Evolutionary conservation across 1,140 invertebrate genomes (phyloP), one percentile per base, ranked within the genome.

Genomic region (Drosophila guanche): DNA sequence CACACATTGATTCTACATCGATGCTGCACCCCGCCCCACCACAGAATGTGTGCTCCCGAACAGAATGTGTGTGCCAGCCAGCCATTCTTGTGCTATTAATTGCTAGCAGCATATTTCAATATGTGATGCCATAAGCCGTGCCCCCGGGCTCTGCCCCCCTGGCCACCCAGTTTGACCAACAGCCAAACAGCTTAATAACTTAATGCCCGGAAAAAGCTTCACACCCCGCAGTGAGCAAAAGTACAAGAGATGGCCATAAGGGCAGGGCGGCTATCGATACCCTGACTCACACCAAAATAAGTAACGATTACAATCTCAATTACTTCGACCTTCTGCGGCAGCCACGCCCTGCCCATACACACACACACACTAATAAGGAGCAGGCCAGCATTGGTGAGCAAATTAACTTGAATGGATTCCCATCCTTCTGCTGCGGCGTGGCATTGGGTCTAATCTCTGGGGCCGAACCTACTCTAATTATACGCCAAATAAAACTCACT

Each of bases 301-400:
- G 83, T 83, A 88, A 88, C 83, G 83, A 86, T 83, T 83, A 86
- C 83, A 86, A 88, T 88, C 83, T 88, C 83, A 88, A 86, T 86
- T 86, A 86, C 83, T 88, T 88, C 63, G 54, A 61, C 51, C 75
- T 78, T 72, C 45, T 68, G 46, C 20, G 62, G 22, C 42, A 14
- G 37, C 50, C 73, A 20, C 53, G 74, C 60, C 65, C 48, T 22
- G 22, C 22, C 46, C 52, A 72, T 40, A 53, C 62, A 83, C 57
- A 60, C 74, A 60, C 29, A 10, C 1, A 33, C 56, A 60, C 51
- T 60, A 53, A 76, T 75, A 78, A 66, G 67, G 43, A 69, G 59
- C 63, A 74, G 68, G 23, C 58, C 47, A 55, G 42, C 47, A 41
- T 43, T 33, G 56, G 58, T 47, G 59, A 45, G 60, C 62, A 83